A percentile compares a stretch with the other conserved stretches of the same genome.
These are phyloP conservation scores for Aplidium turbinatum DNA, from an alignment of 23 tunicate species.

Conservation along the genomic window DNA sequence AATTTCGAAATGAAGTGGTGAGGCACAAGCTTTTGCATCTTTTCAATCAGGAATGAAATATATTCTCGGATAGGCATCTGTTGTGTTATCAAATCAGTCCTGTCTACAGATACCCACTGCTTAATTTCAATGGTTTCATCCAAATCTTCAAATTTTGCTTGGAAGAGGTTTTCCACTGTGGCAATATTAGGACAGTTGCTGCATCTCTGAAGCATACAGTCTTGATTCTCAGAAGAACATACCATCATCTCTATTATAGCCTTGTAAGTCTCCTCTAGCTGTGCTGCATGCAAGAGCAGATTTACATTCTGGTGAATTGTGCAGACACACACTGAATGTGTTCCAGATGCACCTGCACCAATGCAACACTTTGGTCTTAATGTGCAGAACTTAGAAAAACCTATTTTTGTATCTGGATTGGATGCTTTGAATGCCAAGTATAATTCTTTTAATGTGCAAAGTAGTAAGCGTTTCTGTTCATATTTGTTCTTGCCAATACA, in stretches of 20 bases:
- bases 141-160: no score
- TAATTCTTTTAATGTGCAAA: constrained; percentile 9
- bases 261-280: not conserved
- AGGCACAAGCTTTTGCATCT: no score
- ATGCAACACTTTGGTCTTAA: constrained; percentile 14
- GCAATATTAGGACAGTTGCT: constrained; percentile 3
- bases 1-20: no score
- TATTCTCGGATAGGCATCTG: no score
- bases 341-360: constrained; percentile 1
- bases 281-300: constrained; percentile 1
- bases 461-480: not conserved
- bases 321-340: constrained; percentile 11
- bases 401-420: not conserved
- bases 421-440: not conserved
- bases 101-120: no score
- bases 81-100: no score
- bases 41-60: no score
- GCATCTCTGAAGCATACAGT: constrained; percentile 18
- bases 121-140: no score
- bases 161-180: no score
- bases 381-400: not conserved
- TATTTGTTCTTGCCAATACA: constrained; percentile 1
- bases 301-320: constrained; percentile 14
- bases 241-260: constrained; percentile 12
- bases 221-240: constrained; percentile 5